Conservation (phyloP, 1,140 invertebrate species). For the Ephestia elutella region DNA sequence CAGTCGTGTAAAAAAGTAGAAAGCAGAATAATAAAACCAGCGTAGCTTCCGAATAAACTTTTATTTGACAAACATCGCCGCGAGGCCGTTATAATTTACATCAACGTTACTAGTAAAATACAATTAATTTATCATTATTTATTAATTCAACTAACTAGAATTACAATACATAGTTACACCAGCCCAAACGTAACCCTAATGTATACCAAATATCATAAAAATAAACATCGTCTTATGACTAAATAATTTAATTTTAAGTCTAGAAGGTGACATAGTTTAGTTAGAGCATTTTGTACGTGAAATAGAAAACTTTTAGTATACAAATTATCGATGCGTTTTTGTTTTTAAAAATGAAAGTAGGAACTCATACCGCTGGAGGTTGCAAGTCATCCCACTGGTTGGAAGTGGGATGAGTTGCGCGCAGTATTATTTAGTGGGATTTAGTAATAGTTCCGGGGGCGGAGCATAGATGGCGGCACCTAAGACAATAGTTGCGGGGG, state of each 20-base stretch:
- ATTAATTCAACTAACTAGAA: constrained; percentile 40
- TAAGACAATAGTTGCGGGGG: constrained; percentile 23
- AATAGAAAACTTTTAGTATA: not conserved
- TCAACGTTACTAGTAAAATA: constrained; percentile 60
- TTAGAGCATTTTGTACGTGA: constrained; percentile 49
- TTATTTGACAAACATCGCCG: constrained; percentile 61
- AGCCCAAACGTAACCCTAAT: constrained; percentile 21
- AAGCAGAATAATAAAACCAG: not conserved
- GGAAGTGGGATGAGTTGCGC: constrained; percentile 21
- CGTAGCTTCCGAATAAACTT: constrained; percentile 60
- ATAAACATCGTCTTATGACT: constrained; percentile 32
- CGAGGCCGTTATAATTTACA: constrained; percentile 50
- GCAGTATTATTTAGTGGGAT: not conserved
- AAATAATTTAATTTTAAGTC: constrained; percentile 26
- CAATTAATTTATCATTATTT: constrained; percentile 42
- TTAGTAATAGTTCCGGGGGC: not conserved
- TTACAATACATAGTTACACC: constrained; percentile 30
- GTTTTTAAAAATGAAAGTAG: constrained; percentile 17
- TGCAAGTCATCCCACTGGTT: constrained; percentile 24
- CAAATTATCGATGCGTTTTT: not conserved
- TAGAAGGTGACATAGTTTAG: constrained; percentile 53
- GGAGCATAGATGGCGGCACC: constrained; percentile 9
- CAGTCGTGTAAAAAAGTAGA: not conserved
- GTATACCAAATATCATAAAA: constrained; percentile 38
- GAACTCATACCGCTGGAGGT: constrained; percentile 32